These are phyloP conservation scores for Scaptomyza hsui DNA, from an alignment of 1,140 invertebrate genomes.

Conservation along the genomic window DNA sequence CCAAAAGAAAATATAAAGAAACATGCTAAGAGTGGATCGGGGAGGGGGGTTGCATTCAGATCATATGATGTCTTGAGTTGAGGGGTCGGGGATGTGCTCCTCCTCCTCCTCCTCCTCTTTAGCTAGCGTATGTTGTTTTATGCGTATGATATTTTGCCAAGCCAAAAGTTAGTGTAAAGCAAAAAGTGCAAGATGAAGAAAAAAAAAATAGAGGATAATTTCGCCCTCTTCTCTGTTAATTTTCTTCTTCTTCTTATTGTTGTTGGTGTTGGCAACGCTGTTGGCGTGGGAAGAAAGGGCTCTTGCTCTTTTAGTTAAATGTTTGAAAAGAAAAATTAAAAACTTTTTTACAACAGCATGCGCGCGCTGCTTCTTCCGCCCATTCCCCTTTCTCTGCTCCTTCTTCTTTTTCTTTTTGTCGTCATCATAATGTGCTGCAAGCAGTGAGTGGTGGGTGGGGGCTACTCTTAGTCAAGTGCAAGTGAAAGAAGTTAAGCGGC, in stretches of 20 bases:
- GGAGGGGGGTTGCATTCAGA: conserved; percentile 1
- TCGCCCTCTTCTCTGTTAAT: conserved; percentile 10
- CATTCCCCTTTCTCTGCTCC: conserved; percentile 22
- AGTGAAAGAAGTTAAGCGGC: conserved; percentile 73
- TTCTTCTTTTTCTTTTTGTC: conserved; percentile 20
- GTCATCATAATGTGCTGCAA: conserved; percentile 55
- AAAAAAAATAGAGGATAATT: conserved; percentile 65
- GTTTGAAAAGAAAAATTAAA: conserved; percentile 82
- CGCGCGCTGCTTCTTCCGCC: conserved; percentile 38
- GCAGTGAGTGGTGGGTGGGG: background rate
- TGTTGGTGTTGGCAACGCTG: conserved; percentile 7
- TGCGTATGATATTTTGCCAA: conserved; percentile 79
- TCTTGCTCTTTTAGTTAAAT: conserved; percentile 80
- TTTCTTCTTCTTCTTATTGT: background rate
- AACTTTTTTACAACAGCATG: conserved; percentile 77
- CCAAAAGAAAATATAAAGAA: conserved; percentile 40
- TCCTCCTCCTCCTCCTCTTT: conserved; percentile 6
- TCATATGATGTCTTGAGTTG: conserved; percentile 3
- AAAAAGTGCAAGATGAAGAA: conserved; percentile 30
- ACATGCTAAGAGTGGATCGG: background rate
- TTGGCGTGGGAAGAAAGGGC: conserved; percentile 20
- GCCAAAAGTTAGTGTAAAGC: conserved; percentile 65
- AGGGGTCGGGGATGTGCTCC: background rate
- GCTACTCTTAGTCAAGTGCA: conserved; percentile 49
- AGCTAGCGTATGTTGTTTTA: conserved; percentile 70